Evolutionary conservation across 2,888 invertebrate genomes (phyloP), one percentile per base, ranked within the genome.

Genomic region (Metacarcinus magister): DNA sequence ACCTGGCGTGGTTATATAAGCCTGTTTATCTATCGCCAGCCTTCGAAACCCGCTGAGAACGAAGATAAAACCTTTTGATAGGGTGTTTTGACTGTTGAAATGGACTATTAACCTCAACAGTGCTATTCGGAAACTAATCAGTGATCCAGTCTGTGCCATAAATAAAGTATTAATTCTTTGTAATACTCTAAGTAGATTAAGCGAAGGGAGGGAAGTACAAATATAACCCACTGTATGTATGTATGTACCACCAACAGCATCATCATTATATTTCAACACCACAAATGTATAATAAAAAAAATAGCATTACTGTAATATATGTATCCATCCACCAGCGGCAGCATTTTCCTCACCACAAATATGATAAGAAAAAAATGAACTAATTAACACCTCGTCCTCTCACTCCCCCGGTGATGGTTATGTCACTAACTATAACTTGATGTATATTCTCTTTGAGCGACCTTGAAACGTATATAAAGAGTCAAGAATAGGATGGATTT

Each of bases 271-370:
- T n/a, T n/a, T n/a, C n/a, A n/a, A n/a, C 39, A 39, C 39, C 39
- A 39, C 39, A 39, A 39, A 39, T 39, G 39, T 39, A 39, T 1
- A 39, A 39, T 39, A 39, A 39, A 39, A 39, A 39, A 39, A 39
- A 39, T 39, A 39, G 39, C 39, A 39, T 39, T 39, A 39, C 39
- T 39, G 39, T 39, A 39, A 39, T 75, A 10, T 75, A 75, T 60
- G 23, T 75, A 75, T 75, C n/a, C n/a, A 28, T 75, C 13, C 60
- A 60, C 60, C 75, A 75, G 4, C 5, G 0, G 75, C 75, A 75
- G 75, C 75, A 28, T n/a, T 75, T 8, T 75, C 28, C 75, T 75
- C 75, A 75, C 75, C 75, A 75, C 75, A 75, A 75, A 75, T 28
- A 28, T 0, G 10, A 75, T 75, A 75, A 28, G 28, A 28, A 75